A percentile compares a stretch with the other conserved stretches of the same genome.
Evolutionary conservation across 2,888 invertebrate genomes (phyloP).

Genomic region (Scaptomyza reducta): DNA sequence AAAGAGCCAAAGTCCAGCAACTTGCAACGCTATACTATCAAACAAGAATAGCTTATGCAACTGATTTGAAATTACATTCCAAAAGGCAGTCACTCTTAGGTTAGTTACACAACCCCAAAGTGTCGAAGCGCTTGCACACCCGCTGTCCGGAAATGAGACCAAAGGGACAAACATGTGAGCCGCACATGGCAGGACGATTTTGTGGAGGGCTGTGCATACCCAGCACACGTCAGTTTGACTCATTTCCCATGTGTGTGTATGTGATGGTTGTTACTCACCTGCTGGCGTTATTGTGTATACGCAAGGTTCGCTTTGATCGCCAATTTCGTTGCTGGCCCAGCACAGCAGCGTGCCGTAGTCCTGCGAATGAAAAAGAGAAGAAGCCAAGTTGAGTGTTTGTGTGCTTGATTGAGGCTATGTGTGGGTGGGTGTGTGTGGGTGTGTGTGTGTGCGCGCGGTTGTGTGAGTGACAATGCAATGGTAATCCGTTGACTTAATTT

Average conservation of each 20-base stretch:
- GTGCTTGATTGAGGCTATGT: constrained; percentile 11
- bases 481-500: constrained; percentile 74
- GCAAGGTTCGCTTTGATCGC: constrained; percentile 89
- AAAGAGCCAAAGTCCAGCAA: no score
- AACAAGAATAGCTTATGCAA: not conserved
- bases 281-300: constrained; percentile 90
- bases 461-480: constrained; percentile 71
- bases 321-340: constrained; percentile 90
- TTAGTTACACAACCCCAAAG: not conserved
- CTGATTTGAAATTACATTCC: not conserved
- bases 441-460: constrained; percentile 9
- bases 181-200: not conserved
- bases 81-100: constrained; percentile 2
- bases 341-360: constrained; percentile 91
- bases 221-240: constrained; percentile 23
- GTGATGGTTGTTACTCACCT: constrained; percentile 85
- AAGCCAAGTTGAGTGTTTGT: constrained; percentile 6
- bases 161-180: constrained; percentile 42
- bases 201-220: constrained; percentile 3
- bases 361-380: constrained; percentile 59
- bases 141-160: constrained; percentile 41
- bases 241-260: not conserved
- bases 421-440: constrained; percentile 18
- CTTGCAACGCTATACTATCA: not conserved
- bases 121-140: not conserved